These are phyloP conservation scores for Zaprionus camerounensis DNA, from an alignment of 1,140 invertebrate genomes.

Conservation along the genomic window DNA sequence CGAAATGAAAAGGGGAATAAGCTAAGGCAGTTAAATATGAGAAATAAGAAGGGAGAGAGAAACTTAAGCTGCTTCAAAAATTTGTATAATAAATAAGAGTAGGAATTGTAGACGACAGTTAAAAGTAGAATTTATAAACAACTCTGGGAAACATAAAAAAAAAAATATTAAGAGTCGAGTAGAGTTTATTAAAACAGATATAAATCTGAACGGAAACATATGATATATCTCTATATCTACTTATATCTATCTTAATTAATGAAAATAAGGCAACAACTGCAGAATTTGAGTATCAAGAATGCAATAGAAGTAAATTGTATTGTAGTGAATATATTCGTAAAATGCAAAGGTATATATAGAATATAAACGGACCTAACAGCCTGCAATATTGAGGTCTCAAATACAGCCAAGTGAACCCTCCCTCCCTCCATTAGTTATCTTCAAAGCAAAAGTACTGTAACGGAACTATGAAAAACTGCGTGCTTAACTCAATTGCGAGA, in stretches of 20 bases:
- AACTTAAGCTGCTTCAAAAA: background rate
- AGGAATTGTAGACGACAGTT: background rate
- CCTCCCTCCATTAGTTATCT: background rate
- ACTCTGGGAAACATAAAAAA: background rate
- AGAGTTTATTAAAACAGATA: background rate
- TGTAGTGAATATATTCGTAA: too few relatives aligned
- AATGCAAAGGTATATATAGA: too few relatives aligned
- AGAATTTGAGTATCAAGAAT: background rate
- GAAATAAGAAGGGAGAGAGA: background rate
- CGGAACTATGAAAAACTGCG: slow-evolving; percentile 16
- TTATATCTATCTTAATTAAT: background rate
- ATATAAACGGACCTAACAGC: background rate
- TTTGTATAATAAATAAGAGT: background rate
- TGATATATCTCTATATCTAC: too few relatives aligned
- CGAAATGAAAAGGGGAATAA: background rate
- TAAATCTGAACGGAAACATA: background rate
- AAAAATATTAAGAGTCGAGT: background rate
- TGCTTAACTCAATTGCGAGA: slow-evolving; percentile 27
- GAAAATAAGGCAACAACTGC: background rate
- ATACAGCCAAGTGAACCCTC: background rate
- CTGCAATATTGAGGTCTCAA: background rate
- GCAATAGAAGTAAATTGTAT: background rate
- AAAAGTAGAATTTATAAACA: background rate
- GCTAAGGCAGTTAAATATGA: background rate
- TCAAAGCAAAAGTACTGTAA: background rate